phyloP scores from a whole-genome alignment of 2,888 invertebrate genomes.

The Rhamnusium bicolor region DNA sequence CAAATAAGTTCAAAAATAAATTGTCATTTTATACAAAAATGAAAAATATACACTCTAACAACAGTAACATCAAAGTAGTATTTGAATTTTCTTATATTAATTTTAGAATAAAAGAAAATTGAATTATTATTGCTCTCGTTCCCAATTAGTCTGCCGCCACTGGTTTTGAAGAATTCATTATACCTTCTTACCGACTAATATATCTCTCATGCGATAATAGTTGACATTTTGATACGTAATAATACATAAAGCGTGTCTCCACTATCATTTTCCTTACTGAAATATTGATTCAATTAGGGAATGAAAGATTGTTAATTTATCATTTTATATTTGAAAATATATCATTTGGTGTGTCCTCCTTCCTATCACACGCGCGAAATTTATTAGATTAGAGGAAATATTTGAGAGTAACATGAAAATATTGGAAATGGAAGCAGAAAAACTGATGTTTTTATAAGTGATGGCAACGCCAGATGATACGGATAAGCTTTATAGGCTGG shows the following conservation, averaged over 20 bases:
- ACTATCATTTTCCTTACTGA: not conserved
- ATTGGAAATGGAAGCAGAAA: conserved; percentile 11
- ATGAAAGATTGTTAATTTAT: conserved; percentile 41
- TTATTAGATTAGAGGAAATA: conserved; percentile 34
- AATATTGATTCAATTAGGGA: conserved; percentile 43
- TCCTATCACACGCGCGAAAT: conserved; percentile 27
- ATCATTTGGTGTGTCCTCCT: conserved; percentile 42
- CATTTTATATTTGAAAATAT: conserved; percentile 44
- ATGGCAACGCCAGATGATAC: conserved; percentile 18
- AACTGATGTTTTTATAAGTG: conserved; percentile 27
- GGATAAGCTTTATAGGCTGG: conserved; percentile 12
- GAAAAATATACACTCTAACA: no score
- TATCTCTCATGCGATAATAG: not conserved
- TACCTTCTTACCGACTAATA: not conserved
- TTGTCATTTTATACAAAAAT: no score
- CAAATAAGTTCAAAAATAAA: no score
- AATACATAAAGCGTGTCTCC: not conserved
- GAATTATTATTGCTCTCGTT: no score
- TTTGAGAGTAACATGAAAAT: conserved; percentile 23
- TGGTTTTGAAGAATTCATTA: no score
- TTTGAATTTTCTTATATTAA: no score
- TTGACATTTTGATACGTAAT: not conserved
- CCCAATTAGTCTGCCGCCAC: no score
- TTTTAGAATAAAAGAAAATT: no score
- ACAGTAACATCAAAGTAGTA: no score